Evolutionary conservation across 2,888 invertebrate genomes (phyloP).

Genomic region (Mimachlamys varia): DNA sequence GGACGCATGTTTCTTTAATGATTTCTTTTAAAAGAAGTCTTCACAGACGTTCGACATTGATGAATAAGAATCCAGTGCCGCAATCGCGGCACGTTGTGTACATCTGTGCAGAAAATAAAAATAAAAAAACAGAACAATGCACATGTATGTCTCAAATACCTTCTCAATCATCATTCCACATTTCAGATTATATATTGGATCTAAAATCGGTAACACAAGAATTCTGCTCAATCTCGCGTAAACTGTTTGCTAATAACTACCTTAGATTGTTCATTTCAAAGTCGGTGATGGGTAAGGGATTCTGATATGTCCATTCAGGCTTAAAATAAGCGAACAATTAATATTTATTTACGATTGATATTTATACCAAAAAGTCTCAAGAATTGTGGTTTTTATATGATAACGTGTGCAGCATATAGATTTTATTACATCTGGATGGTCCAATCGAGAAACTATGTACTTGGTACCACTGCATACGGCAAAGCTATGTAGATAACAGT

Average conservation of each 20-base stretch:
- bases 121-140: not conserved
- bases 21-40: not conserved
- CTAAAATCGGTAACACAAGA: not conserved
- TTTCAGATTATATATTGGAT: not conserved
- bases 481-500: too few relatives aligned
- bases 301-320: too few relatives aligned
- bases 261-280: too few relatives aligned
- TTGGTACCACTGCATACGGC: too few relatives aligned
- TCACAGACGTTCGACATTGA: not conserved
- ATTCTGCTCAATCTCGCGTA: not conserved
- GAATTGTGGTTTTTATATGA: not conserved
- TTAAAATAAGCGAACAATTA: too few relatives aligned
- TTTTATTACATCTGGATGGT: too few relatives aligned
- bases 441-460: too few relatives aligned
- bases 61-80: not conserved
- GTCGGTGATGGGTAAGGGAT: too few relatives aligned
- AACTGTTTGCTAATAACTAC: not conserved
- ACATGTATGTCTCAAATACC: not conserved
- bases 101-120: not conserved
- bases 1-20: not conserved
- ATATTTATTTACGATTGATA: not conserved
- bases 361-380: not conserved
- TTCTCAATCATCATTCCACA: not conserved
- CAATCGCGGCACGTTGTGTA: not conserved
- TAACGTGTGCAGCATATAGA: too few relatives aligned